Evolutionary conservation across 2,113 vertebrate species (phyloP).

Genomic region (Hippocampus barbouri): DNA sequence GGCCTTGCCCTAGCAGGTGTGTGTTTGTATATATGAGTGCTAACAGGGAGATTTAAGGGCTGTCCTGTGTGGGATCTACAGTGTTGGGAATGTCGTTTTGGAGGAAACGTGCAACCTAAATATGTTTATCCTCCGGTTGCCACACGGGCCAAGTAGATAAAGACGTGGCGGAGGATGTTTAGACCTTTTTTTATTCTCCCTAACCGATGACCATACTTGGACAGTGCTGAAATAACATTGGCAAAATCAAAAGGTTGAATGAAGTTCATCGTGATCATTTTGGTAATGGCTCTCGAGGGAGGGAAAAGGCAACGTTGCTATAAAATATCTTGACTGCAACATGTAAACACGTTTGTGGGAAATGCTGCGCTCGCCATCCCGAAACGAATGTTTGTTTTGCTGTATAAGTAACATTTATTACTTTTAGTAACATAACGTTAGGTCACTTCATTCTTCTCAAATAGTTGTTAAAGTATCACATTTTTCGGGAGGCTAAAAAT

Average conservation of each 20-base stretch:
- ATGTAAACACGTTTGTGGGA: slow-evolving; percentile 55
- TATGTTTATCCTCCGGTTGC: slow-evolving; percentile 65
- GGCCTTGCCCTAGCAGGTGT: slow-evolving; percentile 75
- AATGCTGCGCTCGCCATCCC: slow-evolving; percentile 22
- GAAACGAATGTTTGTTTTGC: slow-evolving; percentile 38
- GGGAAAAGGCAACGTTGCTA: slow-evolving; percentile 38
- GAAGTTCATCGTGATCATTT: slow-evolving; percentile 54
- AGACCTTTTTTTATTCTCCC: slow-evolving; percentile 3
- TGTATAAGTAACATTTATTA: not conserved
- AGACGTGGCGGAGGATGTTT: slow-evolving; percentile 40
- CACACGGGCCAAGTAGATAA: slow-evolving; percentile 52
- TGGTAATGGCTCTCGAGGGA: slow-evolving; percentile 38
- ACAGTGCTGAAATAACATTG: slow-evolving; percentile 34
- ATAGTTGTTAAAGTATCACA: not conserved
- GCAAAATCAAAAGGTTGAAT: slow-evolving; percentile 55
- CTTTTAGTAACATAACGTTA: not conserved
- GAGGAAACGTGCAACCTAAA: slow-evolving; percentile 75
- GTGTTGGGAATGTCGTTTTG: slow-evolving; percentile 66
- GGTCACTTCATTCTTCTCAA: not conserved
- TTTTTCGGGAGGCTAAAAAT: slow-evolving; percentile 18
- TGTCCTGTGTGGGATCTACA: slow-evolving; percentile 71
- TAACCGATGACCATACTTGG: slow-evolving; percentile 16
- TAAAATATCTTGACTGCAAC: slow-evolving; percentile 37
- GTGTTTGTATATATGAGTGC: slow-evolving; percentile 73
- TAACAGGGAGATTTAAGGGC: slow-evolving; percentile 63